Conservation (phyloP, 2,888 invertebrate species). For the Lampropteryx suffumata region DNA sequence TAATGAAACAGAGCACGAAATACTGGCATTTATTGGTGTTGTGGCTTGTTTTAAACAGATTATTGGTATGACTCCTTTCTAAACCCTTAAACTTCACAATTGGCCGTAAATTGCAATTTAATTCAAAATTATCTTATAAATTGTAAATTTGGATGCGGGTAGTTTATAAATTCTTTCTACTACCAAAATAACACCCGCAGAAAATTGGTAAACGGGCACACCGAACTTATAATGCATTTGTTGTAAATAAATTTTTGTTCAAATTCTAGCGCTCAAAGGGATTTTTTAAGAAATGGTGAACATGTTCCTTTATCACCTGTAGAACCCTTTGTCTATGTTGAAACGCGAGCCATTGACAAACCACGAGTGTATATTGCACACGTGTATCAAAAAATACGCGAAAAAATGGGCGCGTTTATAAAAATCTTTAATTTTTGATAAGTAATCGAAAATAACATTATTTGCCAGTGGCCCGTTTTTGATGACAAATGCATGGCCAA, state of each 20-base stretch:
- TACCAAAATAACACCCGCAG: not conserved
- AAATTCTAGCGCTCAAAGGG: constrained; percentile 79
- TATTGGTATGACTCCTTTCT: constrained; percentile 1
- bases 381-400: not conserved
- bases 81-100: constrained; percentile 5
- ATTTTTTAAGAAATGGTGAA: constrained; percentile 76
- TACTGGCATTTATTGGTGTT: no score
- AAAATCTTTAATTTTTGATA: not conserved
- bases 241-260: constrained; percentile 51
- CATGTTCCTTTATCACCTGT: constrained; percentile 65
- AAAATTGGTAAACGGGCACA: constrained; percentile 7
- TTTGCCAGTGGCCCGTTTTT: constrained; percentile 56
- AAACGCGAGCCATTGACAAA: constrained; percentile 56
- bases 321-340: constrained; percentile 58
- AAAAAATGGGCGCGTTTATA: constrained; percentile 4
- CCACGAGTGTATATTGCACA: not conserved
- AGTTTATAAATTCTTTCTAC: not conserved
- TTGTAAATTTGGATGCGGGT: constrained; percentile 6
- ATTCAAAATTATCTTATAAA: constrained; percentile 15
- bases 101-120: constrained; percentile 6
- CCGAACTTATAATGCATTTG: constrained; percentile 7
- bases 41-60: constrained; percentile 7
- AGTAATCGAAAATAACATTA: not conserved
- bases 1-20: not conserved
- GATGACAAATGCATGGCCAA: constrained; percentile 58